Evolutionary conservation across 2,113 vertebrate species (phyloP).

Genomic region (Silurus meridionalis): DNA sequence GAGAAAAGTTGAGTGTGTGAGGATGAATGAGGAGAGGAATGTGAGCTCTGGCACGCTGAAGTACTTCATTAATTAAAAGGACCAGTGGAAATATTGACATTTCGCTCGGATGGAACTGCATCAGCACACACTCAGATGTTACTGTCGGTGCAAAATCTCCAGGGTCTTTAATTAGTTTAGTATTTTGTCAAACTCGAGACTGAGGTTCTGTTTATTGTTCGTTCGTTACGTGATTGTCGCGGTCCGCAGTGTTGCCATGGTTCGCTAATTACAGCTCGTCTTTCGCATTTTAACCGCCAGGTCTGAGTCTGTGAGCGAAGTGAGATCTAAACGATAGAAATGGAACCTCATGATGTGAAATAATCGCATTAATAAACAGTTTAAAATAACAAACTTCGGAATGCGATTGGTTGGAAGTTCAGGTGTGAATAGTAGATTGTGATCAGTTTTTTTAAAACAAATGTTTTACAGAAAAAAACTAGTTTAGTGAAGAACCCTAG

Average conservation of each 20-base stretch:
- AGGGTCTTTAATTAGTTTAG: constrained; percentile 66
- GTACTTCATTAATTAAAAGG: constrained; percentile 23
- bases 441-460: too few relatives aligned
- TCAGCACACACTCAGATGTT: constrained; percentile 52
- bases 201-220: constrained; percentile 66
- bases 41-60: not conserved
- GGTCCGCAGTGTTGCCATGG: constrained; percentile 65
- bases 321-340: not conserved
- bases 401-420: too few relatives aligned
- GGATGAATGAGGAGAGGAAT: not conserved
- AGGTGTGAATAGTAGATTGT: too few relatives aligned
- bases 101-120: constrained; percentile 56
- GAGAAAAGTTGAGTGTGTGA: constrained; percentile 7
- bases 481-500: too few relatives aligned
- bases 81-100: constrained; percentile 47
- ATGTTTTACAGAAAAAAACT: too few relatives aligned
- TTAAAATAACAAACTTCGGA: too few relatives aligned
- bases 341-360: not conserved
- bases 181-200: constrained; percentile 62
- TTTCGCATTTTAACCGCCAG: constrained; percentile 63
- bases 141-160: constrained; percentile 42
- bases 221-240: constrained; percentile 63
- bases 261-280: constrained; percentile 59
- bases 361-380: not conserved
- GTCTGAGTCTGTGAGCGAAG: not conserved